Base-by-base conservation (phyloP, 1,140 invertebrate genomes). In the Brachionus plicatilis region DNA sequence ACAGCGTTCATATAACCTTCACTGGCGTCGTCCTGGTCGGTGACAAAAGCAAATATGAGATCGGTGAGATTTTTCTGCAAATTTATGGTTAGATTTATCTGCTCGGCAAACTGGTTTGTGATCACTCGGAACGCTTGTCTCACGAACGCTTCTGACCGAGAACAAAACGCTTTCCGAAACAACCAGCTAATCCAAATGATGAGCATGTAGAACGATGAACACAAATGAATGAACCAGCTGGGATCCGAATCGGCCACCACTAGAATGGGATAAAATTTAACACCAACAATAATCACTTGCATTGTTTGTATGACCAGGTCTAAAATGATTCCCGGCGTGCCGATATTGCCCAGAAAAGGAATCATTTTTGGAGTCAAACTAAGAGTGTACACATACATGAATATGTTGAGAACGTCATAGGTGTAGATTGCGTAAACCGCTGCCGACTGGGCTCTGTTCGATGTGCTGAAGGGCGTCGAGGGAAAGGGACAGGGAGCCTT, bases 211-310 rank as follows among this genome's bases (percentile, higher is more conserved):
- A 65, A 14, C 0, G 43, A 65, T 14, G 79, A 60, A 8, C 53
- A 65, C 17, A 82, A 65, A 82, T 82, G 53, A 5, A 65, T 66
- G 3, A 60, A 60, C 27, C 20, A 45, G 4, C 43, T 37, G 2
- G 79, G 79, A 4, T 82, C 79, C 53, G 79, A 60, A 60, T 82
- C 79, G 14, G 79, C 79, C 1, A 82, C 53, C 11, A 82, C 65
- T 6, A 82, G 20, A 43, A 82, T 82, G 4, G 79, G 79, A 68
- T 82, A 82, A 47, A 82, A 82, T 68, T 82, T 82, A 1, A 82
- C 41, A 0, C 79, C 79, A n/a, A 82, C 60, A 27, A 82, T 41
- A 24, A 82, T 45, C 17, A 82, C 79, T 82, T 82, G 79, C 41
- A 82, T 68, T 11, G 66, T 20, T 47, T 82, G 79, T 1, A 82